Evolutionary conservation across 1,140 invertebrate genomes (phyloP), one percentile per base, ranked within the genome.

Genomic region (Drosophila repletoides): DNA sequence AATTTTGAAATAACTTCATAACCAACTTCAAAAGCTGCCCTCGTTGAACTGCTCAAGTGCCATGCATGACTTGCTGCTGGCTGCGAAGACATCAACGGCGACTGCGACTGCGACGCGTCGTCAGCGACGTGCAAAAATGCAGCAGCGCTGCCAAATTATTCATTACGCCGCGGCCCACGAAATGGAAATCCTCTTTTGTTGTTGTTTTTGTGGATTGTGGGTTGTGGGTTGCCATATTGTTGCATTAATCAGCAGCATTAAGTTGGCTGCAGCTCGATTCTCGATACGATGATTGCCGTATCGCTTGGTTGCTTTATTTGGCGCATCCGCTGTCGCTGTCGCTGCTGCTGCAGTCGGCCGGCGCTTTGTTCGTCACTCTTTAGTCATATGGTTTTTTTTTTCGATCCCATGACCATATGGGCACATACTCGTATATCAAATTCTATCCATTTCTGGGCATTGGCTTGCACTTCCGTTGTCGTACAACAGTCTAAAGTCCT

Each of bases 391-490:
- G 56, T 40, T 51, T 38, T 22, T 40, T 26, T 21, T 43, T 36
- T 46, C 43, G 45, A 31, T 76, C 72, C 63, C 60, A 70, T 77
- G 55, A 72, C 74, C 68, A 76, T 77, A 76, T 76, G 67, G 15
- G 26, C 56, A 38, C 31, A 46, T 51, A 31, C n/a, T n/a, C n/a
- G 36, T 53, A 72, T 81, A 83, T 81, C 69, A 67, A 74, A 64
- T 83, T 84, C 60, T 83, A 58, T 12, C 53, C 74, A 74, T 72
- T 84, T 84, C 60, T 86, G 80, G 70, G 45, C 79, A 84, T 65
- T 86, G 71, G 80, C 71, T 84, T 58, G 79, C 70, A 84, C 79
- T 84, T 84, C 79, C 79, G 79, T 61, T 84, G 36, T 28, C n/a
- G 28, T 14, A 7, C 1, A n/a, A n/a, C n/a, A n/a, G 17, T 38